phyloP scores from a whole-genome alignment of 2,888 invertebrate genomes.

The Antheraea assamensis region DNA sequence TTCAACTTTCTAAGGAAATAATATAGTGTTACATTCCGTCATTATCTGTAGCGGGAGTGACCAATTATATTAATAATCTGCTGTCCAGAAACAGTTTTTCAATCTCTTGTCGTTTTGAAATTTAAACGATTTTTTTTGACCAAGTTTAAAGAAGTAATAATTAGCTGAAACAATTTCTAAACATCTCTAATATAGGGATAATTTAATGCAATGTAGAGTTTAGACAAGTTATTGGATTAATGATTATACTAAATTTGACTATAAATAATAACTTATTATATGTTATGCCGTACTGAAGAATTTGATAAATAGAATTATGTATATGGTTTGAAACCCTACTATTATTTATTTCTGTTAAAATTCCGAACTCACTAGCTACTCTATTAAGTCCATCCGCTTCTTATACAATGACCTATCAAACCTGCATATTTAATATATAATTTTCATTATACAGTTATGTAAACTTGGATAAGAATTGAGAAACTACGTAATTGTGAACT shows the following conservation, averaged over 20 bases:
- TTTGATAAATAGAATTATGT: too few species aligned
- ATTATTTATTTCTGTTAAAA: neutral
- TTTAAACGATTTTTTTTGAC: neutral
- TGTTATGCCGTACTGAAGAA: too few species aligned
- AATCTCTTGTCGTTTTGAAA: neutral
- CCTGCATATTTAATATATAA: neutral
- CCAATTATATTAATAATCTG: neutral
- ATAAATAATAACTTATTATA: too few species aligned
- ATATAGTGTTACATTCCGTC: neutral
- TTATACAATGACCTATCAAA: slow-evolving; percentile 3
- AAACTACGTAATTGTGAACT: slow-evolving; percentile 17
- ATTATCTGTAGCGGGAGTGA: neutral
- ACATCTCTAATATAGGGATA: neutral
- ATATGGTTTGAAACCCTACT: too few species aligned
- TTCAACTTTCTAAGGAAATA: neutral
- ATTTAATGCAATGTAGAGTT: neutral
- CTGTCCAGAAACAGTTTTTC: neutral
- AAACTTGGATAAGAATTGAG: slow-evolving; percentile 1
- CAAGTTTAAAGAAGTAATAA: neutral
- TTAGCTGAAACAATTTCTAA: neutral
- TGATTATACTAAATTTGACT: neutral
- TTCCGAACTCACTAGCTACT: neutral
- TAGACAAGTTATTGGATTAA: neutral
- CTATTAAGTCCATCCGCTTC: neutral
- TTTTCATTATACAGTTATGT: neutral